Conservation (phyloP, 1,140 invertebrate species). For the Acromyrmex charruanus region DNA sequence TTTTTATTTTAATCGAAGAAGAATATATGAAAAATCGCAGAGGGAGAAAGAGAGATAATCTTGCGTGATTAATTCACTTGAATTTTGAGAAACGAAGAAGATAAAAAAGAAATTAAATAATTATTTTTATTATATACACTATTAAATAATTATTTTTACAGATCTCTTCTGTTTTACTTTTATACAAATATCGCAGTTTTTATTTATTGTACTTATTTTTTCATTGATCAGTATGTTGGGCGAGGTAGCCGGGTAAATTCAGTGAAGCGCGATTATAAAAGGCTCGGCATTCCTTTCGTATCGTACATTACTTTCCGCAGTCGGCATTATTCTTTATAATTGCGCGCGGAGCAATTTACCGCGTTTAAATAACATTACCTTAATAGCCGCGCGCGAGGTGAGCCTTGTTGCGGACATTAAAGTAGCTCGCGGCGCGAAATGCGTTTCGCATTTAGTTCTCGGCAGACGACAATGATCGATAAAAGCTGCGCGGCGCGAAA, state of each 20-base stretch:
- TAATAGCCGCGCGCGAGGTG: slow-evolving; percentile 41
- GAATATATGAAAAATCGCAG: not conserved
- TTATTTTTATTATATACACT: not conserved
- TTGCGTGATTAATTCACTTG: not conserved
- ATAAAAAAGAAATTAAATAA: not conserved
- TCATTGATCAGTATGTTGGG: slow-evolving; percentile 18
- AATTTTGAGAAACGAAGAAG: not conserved
- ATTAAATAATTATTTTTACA: not conserved
- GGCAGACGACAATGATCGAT: slow-evolving; percentile 58
- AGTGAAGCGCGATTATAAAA: slow-evolving; percentile 30
- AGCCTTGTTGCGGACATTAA: slow-evolving; percentile 37
- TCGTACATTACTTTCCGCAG: slow-evolving; percentile 43
- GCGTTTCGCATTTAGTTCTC: slow-evolving; percentile 24
- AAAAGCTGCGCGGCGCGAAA: slow-evolving; percentile 37
- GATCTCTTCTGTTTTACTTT: not conserved
- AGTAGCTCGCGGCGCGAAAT: slow-evolving; percentile 51
- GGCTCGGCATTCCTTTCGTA: slow-evolving; percentile 49
- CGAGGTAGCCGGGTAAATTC: slow-evolving; percentile 30
- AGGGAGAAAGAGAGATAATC: not conserved
- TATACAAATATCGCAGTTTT: not conserved
- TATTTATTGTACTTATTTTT: not conserved
- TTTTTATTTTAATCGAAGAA: not conserved
- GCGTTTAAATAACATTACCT: slow-evolving; percentile 61
- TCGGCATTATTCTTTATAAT: slow-evolving; percentile 59
- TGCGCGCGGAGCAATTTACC: slow-evolving; percentile 51